These are phyloP conservation scores for Acropora yongei DNA, from an alignment of 64 coral and sea anemone species.

Conservation along the genomic window DNA sequence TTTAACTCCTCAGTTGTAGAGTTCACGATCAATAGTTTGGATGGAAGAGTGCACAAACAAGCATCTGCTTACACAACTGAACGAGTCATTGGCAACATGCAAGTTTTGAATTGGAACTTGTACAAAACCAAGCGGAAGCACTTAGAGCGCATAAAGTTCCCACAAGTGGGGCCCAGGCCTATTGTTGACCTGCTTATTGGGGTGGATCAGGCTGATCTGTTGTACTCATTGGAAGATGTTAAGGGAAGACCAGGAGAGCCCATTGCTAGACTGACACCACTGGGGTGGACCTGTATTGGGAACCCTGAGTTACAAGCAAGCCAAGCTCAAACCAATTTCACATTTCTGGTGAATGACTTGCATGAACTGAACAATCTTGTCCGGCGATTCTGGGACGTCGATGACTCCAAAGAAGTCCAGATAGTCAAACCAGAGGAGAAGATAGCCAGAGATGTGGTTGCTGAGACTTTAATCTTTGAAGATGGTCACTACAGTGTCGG, in stretches of 20 bases:
- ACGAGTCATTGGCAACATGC: too few relatives aligned
- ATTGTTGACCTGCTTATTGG: constrained; percentile 49
- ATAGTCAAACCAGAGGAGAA: constrained; percentile 63
- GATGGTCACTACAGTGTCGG: constrained; percentile 52
- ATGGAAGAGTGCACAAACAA: neutral
- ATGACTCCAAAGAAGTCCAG: constrained; percentile 42
- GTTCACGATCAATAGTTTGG: constrained; percentile 46
- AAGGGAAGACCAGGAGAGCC: constrained; percentile 31
- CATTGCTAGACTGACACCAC: constrained; percentile 74
- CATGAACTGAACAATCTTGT: constrained; percentile 54
- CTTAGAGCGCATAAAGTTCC: too few relatives aligned
- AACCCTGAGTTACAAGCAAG: neutral
- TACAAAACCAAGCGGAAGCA: too few relatives aligned
- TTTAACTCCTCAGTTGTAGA: neutral
- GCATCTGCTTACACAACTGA: too few relatives aligned
- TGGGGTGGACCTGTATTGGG: constrained; percentile 80
- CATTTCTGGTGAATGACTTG: constrained; percentile 30
- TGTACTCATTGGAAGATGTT: constrained; percentile 30
- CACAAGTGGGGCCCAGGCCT: too few relatives aligned
- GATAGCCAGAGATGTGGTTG: constrained; percentile 10
- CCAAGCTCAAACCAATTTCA: constrained; percentile 33
- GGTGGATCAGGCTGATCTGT: constrained; percentile 60
- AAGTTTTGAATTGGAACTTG: too few relatives aligned
- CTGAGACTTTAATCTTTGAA: too few relatives aligned
- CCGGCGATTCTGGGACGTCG: constrained; percentile 68